Evolutionary conservation across 2,113 vertebrate genomes (phyloP), one percentile per base, ranked within the genome.

Genomic region (Procavia capensis): DNA sequence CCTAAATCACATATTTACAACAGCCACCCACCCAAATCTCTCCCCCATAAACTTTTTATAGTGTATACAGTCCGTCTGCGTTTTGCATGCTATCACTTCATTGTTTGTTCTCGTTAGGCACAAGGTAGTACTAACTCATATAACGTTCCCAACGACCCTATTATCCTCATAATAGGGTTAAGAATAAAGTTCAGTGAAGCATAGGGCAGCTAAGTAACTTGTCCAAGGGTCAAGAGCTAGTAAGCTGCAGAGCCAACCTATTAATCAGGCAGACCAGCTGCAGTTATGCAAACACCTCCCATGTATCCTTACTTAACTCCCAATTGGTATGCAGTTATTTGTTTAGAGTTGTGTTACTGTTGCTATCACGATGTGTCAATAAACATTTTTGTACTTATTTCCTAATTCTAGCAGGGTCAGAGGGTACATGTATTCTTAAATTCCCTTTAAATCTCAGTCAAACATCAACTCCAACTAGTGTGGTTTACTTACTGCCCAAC

Each of bases 341-440:
- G 20, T 78, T 64, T 17, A 80, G 50, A 41, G 7, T 64, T 92
- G 74, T 90, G 75, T 84, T 91, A 82, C 17, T 57, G 39, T 78
- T 43, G 59, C 31, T n/a, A 36, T 20, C 68, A 41, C 13, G 47
- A 29, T 76, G 11, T 54, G 85, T 96, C 78, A 72, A 70, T 8
- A 54, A 70, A 54, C n/a, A 82, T 31, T 66, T 70, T 0, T 92
- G 39, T 74, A 59, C n/a, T 63, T 50, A 89, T 96, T 97, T 93
- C 84, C 34, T 70, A 96, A 78, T 95, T 70, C 57, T 34, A 61
- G 45, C 17, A 74, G 22, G 93, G 66, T 96, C 64, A 96, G 78
- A 95, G 66, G 75, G n/a, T 34, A 41, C 6, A 17, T 94, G 50
- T 45, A 86, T 59, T 94, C n/a, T 87, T 72, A 84, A 86, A 95